Conservation (phyloP, 2,113 vertebrate species). For the Amphiprion percula region DNA sequence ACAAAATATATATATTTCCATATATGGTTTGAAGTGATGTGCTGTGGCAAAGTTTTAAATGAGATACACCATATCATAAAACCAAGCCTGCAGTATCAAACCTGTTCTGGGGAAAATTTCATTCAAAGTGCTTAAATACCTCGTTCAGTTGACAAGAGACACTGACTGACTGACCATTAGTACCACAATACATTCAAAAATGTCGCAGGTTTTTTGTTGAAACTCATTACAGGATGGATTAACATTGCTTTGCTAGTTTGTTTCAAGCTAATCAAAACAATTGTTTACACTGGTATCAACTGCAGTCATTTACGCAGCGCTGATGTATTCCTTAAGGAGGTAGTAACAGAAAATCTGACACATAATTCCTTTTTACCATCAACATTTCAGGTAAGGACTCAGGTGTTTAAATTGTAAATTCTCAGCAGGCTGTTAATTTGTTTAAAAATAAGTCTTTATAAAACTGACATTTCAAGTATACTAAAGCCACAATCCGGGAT, state of each 20-base stretch:
- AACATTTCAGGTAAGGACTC: conserved; percentile 44
- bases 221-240: conserved; percentile 30
- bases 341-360: conserved; percentile 66
- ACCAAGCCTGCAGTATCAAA: conserved; percentile 68
- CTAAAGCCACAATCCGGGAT: conserved; percentile 65
- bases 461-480: conserved; percentile 78
- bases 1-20: conserved; percentile 65
- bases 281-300: conserved; percentile 46
- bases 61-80: conserved; percentile 53
- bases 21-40: conserved; percentile 49
- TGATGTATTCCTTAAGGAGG: conserved; percentile 68
- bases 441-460: conserved; percentile 71
- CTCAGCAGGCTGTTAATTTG: conserved; percentile 79
- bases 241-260: conserved; percentile 60
- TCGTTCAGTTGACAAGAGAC: conserved; percentile 59
- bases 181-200: conserved; percentile 80
- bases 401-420: conserved; percentile 56
- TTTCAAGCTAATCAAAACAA: conserved; percentile 59
- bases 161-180: conserved; percentile 66
- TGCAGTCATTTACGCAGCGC: conserved; percentile 63
- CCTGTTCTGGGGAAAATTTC: conserved; percentile 58
- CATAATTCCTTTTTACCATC: conserved; percentile 45
- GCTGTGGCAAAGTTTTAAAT: conserved; percentile 57
- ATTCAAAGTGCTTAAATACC: conserved; percentile 79
- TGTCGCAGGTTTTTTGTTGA: conserved; percentile 57